Percentiles rank a stretch among this genome's conserved stretches.
Conservation (phyloP, 2,888 invertebrate genomes). For the Lottia scabra region DNA sequence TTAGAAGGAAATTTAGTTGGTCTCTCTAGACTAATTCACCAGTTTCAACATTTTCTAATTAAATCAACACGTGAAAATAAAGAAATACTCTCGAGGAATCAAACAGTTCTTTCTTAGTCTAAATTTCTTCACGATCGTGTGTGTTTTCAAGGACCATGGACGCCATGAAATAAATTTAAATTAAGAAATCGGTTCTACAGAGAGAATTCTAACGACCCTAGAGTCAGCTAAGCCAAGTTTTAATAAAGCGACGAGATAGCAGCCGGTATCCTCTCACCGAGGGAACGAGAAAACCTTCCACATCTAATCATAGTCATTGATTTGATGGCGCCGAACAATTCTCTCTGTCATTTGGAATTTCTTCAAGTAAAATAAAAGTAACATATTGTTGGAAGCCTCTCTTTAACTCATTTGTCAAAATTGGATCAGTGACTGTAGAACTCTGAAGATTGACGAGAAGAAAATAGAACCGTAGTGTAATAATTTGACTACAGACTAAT, state of each 20-base stretch:
- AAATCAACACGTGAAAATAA: not conserved
- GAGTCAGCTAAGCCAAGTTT: slow-evolving; percentile 11
- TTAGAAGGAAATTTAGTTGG: not conserved
- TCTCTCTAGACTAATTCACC: not conserved
- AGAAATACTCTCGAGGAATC: not conserved
- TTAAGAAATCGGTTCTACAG: not conserved
- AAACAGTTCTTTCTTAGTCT: not conserved
- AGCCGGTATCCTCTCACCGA: slow-evolving; percentile 11
- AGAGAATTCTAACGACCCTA: slow-evolving; percentile 1
- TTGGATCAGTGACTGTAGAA: not conserved
- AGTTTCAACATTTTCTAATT: not conserved
- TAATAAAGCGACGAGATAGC: slow-evolving; percentile 16
- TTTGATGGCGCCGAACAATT: slow-evolving; percentile 13
- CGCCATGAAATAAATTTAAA: slow-evolving; percentile 4
- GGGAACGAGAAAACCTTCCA: slow-evolving; percentile 11
- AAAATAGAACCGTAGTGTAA: too few relatives aligned
- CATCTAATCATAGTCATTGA: slow-evolving; percentile 11
- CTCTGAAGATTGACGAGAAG: too few relatives aligned
- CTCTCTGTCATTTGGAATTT: slow-evolving; percentile 19
- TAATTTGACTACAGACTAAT: too few relatives aligned
- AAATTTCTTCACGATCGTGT: not conserved
- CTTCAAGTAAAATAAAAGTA: slow-evolving; percentile 16
- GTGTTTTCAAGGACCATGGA: not conserved
- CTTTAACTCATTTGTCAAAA: slow-evolving; percentile 31
- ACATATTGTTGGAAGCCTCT: slow-evolving; percentile 24